Base-by-base conservation (phyloP, 2,888 invertebrate genomes). In the Dolichopus griseipennis region DNA sequence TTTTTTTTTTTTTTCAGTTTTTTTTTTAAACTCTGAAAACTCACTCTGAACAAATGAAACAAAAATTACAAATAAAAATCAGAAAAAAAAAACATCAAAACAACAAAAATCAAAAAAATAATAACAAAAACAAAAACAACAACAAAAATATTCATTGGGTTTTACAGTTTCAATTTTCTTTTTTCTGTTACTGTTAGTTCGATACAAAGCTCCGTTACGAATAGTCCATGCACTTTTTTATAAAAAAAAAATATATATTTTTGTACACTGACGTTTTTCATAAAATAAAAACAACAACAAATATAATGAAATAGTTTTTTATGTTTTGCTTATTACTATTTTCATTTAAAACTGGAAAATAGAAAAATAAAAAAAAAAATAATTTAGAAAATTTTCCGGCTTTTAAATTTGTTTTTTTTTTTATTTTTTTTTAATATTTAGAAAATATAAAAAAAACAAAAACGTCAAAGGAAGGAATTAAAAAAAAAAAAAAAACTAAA, bases 81-180 rank as follows among this genome's bases (percentile, higher is more conserved):
- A n/a, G n/a, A 37, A 10, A 37, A 37, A 37, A 37, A 37, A 37
- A 10, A 37, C 52, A n/a, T n/a, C n/a, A 18, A 18, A 52, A 52
- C 15, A 9, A 52, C 15, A 2, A 52, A 9, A 52, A 52, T n/a
- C 52, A 18, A 52, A 52, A 18, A 52, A 15, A 18, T n/a, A 52
- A 52, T n/a, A 52, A 52, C 1, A 52, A 52, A 1, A 52, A n/a
- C 52, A 52, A 52, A 1, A 52, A 52, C 18, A 52, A n/a, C 52
- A 52, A 52, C 15, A 52, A 52, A n/a, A 52, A 52, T 18, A 52
- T 52, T 52, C 52, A 52, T 52, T 52, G 52, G 18, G 18, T 52
- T 52, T 52, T 52, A 52, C 52, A 52, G 52, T 52, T 52, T 52
- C 52, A 52, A 52, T 52, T 52, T 52, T 52, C 52, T 52, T 52